phyloP scores from a whole-genome alignment of 2,888 invertebrate genomes.

The Coremacera marginata region DNA sequence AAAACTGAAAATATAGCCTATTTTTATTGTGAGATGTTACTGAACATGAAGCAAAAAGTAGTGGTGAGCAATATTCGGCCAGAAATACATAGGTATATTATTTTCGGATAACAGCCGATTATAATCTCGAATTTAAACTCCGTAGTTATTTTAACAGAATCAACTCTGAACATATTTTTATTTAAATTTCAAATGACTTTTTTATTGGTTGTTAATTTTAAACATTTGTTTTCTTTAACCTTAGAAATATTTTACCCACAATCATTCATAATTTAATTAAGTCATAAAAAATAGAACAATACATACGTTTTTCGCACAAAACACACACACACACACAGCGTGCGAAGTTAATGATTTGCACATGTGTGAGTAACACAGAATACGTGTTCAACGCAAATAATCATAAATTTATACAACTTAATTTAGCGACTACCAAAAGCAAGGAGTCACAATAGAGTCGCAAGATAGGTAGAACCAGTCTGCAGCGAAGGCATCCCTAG shows the following conservation, averaged over 20 bases:
- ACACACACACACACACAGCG: background rate
- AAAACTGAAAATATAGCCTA: too few relatives aligned
- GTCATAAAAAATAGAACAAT: background rate
- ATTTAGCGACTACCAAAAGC: slow-evolving; percentile 7
- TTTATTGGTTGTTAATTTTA: too few relatives aligned
- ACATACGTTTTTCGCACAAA: too few relatives aligned
- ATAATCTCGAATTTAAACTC: too few relatives aligned
- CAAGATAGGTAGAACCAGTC: background rate
- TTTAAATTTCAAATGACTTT: too few relatives aligned
- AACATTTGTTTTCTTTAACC: background rate
- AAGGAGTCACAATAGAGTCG: slow-evolving; percentile 1
- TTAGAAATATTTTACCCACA: background rate
- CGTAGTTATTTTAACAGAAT: too few relatives aligned
- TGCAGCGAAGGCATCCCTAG: background rate
- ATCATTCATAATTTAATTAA: background rate
- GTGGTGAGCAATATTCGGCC: too few relatives aligned
- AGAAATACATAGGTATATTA: too few relatives aligned
- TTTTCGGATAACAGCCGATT: too few relatives aligned
- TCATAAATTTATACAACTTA: slow-evolving; percentile 31
- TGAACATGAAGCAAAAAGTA: too few relatives aligned
- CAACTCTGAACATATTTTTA: too few relatives aligned
- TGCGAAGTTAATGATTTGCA: slow-evolving; percentile 10
- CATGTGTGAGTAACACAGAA: slow-evolving; percentile 4
- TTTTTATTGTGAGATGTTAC: too few relatives aligned
- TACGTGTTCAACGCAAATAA: background rate